Percentiles rank a stretch among this genome's conserved stretches.
phyloP scores from a whole-genome alignment of 2,888 invertebrate genomes.

The Cephus spinipes region DNA sequence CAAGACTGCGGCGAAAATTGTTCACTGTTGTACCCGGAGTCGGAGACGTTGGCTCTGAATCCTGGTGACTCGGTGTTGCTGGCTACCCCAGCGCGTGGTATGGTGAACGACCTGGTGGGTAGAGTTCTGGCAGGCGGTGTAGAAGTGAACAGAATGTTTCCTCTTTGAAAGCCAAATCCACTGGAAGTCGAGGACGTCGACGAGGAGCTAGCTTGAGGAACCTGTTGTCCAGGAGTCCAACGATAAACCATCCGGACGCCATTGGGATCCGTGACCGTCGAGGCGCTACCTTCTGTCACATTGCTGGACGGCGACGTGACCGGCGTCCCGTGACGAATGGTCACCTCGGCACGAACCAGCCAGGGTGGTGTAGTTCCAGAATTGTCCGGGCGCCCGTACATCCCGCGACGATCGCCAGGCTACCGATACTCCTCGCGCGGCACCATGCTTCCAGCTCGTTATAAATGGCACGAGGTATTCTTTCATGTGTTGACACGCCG shows the following conservation, averaged over 20 bases:
- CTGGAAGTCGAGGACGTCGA: conserved; percentile 24
- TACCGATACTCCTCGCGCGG: neutral
- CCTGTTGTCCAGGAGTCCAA: conserved; percentile 61
- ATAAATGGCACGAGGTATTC: neutral
- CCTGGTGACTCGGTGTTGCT: conserved; percentile 33
- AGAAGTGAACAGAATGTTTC: conserved; percentile 70
- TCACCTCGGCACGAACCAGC: conserved; percentile 78
- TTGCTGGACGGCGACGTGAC: conserved; percentile 30
- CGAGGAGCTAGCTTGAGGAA: conserved; percentile 28
- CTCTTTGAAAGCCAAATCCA: conserved; percentile 67
- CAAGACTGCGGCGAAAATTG: conserved; percentile 65
- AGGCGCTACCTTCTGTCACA: conserved; percentile 55
- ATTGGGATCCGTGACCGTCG: conserved; percentile 62
- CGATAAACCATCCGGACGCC: conserved; percentile 70
- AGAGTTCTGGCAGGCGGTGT: conserved; percentile 61
- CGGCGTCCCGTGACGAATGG: conserved; percentile 70
- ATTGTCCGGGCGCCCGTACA: conserved; percentile 18
- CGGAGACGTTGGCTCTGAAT: conserved; percentile 47
- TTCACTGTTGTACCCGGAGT: conserved; percentile 72
- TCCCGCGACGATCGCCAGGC: conserved; percentile 7
- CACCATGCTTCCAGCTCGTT: neutral
- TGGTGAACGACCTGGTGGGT: conserved; percentile 47
- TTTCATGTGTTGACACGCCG: neutral
- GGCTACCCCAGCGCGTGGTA: conserved; percentile 45
- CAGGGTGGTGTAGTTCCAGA: conserved; percentile 71